A percentile compares a stretch with the other conserved stretches of the same genome.
Conservation (phyloP, 2,113 vertebrate genomes). For the Oncorhynchus masou region DNA sequence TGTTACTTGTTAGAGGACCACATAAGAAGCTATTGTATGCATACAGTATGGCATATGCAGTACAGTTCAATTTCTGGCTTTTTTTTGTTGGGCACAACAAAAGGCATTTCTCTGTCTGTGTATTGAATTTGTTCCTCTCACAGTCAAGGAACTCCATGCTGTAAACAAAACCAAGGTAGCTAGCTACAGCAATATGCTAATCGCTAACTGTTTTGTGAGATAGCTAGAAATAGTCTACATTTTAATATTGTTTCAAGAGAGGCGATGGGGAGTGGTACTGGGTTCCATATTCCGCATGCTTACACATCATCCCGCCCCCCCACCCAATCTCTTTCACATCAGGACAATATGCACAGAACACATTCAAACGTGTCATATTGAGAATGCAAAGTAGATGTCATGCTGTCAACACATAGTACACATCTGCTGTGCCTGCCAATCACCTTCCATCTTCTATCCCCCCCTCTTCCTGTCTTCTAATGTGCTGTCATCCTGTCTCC, state of each 20-base stretch:
- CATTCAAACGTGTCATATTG: constrained; percentile 63
- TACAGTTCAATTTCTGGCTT: constrained; percentile 22
- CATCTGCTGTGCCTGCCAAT: constrained; percentile 62
- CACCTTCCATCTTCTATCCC: constrained; percentile 22
- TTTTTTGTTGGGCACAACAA: background rate
- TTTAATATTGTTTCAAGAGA: constrained; percentile 43
- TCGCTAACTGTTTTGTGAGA: constrained; percentile 23
- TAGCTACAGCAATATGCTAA: constrained; percentile 6
- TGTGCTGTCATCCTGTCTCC: background rate
- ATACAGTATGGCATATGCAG: constrained; percentile 21
- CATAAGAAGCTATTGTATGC: constrained; percentile 21
- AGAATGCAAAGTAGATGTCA: constrained; percentile 67
- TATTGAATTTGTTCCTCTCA: background rate
- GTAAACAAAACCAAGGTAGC: constrained; percentile 18
- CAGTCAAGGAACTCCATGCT: constrained; percentile 25
- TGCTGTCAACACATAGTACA: constrained; percentile 56
- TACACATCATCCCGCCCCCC: constrained; percentile 25
- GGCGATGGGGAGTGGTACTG: constrained; percentile 50
- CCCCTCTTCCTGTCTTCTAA: background rate
- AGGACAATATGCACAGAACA: constrained; percentile 54
- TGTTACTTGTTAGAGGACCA: constrained; percentile 32
- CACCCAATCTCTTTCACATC: constrained; percentile 58
- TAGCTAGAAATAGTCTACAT: constrained; percentile 26
- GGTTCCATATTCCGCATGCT: constrained; percentile 24
- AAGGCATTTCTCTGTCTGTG: constrained; percentile 3